These are phyloP conservation scores for Mola mola DNA, from an alignment of 2,113 vertebrate genomes.

Conservation along the genomic window DNA sequence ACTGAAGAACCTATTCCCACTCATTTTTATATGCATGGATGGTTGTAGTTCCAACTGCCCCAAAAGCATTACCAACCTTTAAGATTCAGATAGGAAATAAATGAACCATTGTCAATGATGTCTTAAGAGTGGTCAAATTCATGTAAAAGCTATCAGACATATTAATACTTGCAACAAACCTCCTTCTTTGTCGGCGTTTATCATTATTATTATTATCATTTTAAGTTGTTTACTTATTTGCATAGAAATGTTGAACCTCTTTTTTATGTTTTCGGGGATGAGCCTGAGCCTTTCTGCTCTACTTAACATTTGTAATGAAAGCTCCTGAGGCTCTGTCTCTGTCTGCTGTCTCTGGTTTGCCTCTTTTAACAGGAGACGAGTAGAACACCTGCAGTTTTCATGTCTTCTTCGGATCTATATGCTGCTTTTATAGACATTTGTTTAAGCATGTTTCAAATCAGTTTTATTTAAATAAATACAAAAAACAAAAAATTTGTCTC, in stretches of 20 bases:
- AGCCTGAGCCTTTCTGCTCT: slow-evolving; percentile 50
- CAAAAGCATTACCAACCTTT: slow-evolving; percentile 5
- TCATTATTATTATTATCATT: no score
- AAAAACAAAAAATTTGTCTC: neutral
- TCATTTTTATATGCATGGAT: slow-evolving; percentile 16
- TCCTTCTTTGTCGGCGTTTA: no score
- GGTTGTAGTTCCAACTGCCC: slow-evolving; percentile 5
- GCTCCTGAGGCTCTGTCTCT: slow-evolving; percentile 14
- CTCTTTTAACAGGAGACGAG: slow-evolving; percentile 23
- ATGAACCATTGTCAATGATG: slow-evolving; percentile 1
- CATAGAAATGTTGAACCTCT: slow-evolving; percentile 2
- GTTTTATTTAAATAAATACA: neutral
- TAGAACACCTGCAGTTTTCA: slow-evolving; percentile 28
- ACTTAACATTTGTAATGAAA: slow-evolving; percentile 48
- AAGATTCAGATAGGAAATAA: slow-evolving; percentile 9
- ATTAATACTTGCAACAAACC: no score
- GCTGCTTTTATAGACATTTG: slow-evolving; percentile 5
- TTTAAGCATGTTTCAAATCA: neutral
- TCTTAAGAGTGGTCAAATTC: slow-evolving; percentile 5
- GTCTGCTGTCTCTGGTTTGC: neutral
- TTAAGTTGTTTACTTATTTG: slow-evolving; percentile 3
- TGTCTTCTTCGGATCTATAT: slow-evolving; percentile 26
- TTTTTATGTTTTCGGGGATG: slow-evolving; percentile 32
- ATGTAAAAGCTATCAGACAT: neutral
- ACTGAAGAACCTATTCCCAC: neutral